Base-by-base conservation (phyloP, 2,113 vertebrate genomes). In the Pontoporia blainvillei region DNA sequence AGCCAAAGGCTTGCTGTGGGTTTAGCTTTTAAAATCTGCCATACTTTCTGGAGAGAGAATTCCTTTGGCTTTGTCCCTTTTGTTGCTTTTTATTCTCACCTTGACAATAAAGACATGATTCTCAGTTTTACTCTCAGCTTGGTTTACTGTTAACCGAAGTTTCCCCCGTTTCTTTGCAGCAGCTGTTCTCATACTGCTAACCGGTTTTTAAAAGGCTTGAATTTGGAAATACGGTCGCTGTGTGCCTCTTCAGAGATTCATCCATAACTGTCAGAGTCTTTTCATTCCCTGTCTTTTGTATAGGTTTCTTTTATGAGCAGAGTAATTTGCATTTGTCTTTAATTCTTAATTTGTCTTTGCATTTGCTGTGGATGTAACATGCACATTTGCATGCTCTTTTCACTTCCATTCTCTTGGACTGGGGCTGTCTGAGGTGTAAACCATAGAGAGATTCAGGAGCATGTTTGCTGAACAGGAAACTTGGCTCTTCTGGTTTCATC, bases 291-390 rank as follows among this genome's bases (percentile, higher is more conserved):
- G 96, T 95, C 98, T 98, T 98, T 98, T 98, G 98, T 97, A 98
- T 98, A 98, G 98, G 97, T 98, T 98, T 96, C 98, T 98, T 98
- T 98, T 98, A 98, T 97, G 94, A 97, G 98, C 92, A 95, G 86
- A 94, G 97, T 96, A 84, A 98, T 98, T 98, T 98, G 98, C 98
- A 98, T 98, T 98, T 95, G 96, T 97, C 97, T 98, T 98, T 97
- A 98, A 98, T 98, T 98, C 97, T 98, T 98, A 96, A 98, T 97
- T 97, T 98, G 96, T 98, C 97, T 97, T 34, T 97, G 94, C 91
- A 93, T 75, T 97, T 97, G 86, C 97, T 73, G 8, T 81, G 97
- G 96, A 97, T 98, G 95, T 97, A 97, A 97, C 97, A 95, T 34
- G 92, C 97, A 97, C 96, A 98, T 98, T 97, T 98, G 97, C 97